Base-by-base conservation (phyloP, 2,888 invertebrate genomes). In the Hesperia comma region DNA sequence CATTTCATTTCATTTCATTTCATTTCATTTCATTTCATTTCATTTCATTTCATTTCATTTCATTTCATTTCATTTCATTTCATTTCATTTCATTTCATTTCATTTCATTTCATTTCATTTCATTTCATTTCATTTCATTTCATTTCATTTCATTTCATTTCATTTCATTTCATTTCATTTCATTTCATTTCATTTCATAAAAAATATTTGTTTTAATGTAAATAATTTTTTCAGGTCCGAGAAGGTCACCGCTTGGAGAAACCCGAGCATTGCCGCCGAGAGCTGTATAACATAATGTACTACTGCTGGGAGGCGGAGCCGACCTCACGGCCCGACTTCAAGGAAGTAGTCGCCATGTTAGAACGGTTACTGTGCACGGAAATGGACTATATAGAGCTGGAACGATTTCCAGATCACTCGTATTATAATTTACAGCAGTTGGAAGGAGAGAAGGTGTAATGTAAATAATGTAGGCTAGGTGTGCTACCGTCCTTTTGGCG, bases 261-360 rank as follows among this genome's bases (percentile, higher is more conserved):
- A 79, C 98, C 99, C 0, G 98, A 97, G 76, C 98, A 99, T 80
- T 98, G 98, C 85, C 95, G 98, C 57, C 94, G 98, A 6, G 98
- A 98, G 83, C 93, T 98, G 0, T 98, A 98, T 89, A 97, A 98
- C 78, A 97, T 98, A 63, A 98, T 98, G 98, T 98, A 96, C 83
- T 98, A 98, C 84, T 99, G 98, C 84, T 99, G 99, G 99, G 96
- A 97, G 71, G 95, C 96, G 14, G 96, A 97, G 76, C 94, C 97
- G 0, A 94, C 95, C n/a, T 94, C 96, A 70, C 89, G 99, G 68
- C 98, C 98, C 0, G 94, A 95, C 56, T 99, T 99, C 86, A 93
- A 94, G 0, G 98, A 98, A 84, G 95, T 98, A 19, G 96, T 97
- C 2, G 93, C 94, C 63, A 94, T 97, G 83, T 90, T 98, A 60